Evolutionary conservation across 1,140 invertebrate genomes (phyloP).

Genomic region (Delia radicum): DNA sequence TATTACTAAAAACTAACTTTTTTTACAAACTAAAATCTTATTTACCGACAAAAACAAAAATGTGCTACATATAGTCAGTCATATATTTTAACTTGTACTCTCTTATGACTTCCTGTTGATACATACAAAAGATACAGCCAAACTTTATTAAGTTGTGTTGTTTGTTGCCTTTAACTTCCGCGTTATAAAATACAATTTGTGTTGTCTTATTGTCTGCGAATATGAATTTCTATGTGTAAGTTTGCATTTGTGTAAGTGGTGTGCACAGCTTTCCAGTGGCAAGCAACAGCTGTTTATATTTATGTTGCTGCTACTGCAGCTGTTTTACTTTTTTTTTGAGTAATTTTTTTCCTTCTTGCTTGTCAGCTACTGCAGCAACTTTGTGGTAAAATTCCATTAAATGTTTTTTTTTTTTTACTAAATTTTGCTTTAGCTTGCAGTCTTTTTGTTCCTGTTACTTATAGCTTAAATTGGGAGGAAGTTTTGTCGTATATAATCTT

Average conservation of each 20-base stretch:
- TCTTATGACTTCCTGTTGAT: constrained; percentile 1
- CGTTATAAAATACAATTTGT: neutral
- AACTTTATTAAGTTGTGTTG: neutral
- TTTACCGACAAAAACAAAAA: too few species aligned
- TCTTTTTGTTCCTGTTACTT: neutral
- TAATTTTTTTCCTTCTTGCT: neutral
- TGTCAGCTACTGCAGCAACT: neutral
- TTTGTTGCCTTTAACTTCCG: neutral
- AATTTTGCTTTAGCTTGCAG: neutral
- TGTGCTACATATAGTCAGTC: too few species aligned
- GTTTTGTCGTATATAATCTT: neutral
- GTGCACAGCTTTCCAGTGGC: neutral
- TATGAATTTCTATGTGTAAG: neutral
- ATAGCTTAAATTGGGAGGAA: neutral
- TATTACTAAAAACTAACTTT: too few species aligned
- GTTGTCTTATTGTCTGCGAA: neutral
- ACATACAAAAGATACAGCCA: neutral
- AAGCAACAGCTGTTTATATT: neutral
- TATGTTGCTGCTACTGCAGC: neutral
- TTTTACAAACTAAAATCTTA: too few species aligned
- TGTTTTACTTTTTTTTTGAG: neutral
- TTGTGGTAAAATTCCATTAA: neutral
- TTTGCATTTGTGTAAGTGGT: neutral
- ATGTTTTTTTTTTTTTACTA: neutral
- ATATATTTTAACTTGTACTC: neutral